Base-by-base conservation (phyloP, 2,797 vertebrate genomes). In the Chiloscyllium punctatum region DNA sequence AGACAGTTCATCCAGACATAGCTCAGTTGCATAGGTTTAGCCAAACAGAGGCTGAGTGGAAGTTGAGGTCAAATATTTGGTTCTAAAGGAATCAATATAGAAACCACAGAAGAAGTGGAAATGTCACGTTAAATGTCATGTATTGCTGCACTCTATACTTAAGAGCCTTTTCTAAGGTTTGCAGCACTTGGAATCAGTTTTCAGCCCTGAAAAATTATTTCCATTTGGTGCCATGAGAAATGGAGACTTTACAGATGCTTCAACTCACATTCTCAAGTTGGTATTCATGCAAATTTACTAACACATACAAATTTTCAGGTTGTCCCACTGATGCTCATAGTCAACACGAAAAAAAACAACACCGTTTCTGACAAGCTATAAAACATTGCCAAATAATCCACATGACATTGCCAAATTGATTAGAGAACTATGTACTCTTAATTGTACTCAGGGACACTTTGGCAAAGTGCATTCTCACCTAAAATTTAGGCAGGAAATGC, bases 81-180 rank as follows among this genome's bases (percentile, higher is more conserved):
- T 48, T 95, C 27, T 77, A 57, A 71, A 95, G 30, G 53, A 72
- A 30, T 48, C 94, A 77, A 77, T 72, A 77, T 77, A 27, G 74
- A 95, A 77, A 48, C 94, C 42, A 11, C 94, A 95, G 94, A 95
- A 77, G 94, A 77, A 95, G 71, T 95, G 94, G 71, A 95, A 94
- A 94, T 94, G 42, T 94, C 69, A 72, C 74, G 53, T 51, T 72
- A 94, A 71, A 77, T 95, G 71, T 21, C 94, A 94, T 74, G 42
- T 94, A 48, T 74, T 51, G 25, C 48, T 71, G n/a, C 18, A 15
- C 27, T 53, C 68, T 57, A 2, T 33, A 77, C 71, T 77, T 21
- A 48, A 95, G 48, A 77, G 30, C 16, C 42, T 66, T 91, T 30
- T 53, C 15, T 77, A 74, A 74, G 94, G n/a, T 74, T 1, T 53